phyloP scores from a whole-genome alignment of 2,888 invertebrate species.

The Hypolimnas misippus region DNA sequence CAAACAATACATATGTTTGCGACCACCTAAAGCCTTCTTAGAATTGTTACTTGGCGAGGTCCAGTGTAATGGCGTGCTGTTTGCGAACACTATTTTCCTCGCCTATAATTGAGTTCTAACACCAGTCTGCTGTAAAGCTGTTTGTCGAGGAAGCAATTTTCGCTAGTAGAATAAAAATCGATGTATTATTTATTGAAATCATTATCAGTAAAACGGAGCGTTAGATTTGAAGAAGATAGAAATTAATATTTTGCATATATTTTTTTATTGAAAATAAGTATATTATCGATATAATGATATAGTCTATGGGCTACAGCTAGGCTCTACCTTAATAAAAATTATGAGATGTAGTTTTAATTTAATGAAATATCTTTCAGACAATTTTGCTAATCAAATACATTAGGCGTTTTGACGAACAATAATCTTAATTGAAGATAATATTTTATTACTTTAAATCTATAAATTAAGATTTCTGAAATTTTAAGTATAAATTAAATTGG shows the following conservation, averaged over 20 bases:
- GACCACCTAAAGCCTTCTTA: conserved; percentile 78
- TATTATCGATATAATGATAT: no score
- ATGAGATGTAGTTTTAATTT: not conserved
- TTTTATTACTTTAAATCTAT: no score
- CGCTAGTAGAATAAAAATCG: conserved; percentile 43
- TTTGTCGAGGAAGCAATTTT: conserved; percentile 60
- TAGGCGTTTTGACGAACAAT: not conserved
- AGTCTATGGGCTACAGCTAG: no score
- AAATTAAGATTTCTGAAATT: no score
- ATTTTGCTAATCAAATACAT: not conserved
- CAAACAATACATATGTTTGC: conserved; percentile 77
- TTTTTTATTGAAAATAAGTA: no score
- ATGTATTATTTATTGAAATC: conserved; percentile 48
- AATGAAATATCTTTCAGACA: not conserved
- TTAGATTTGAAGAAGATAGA: not conserved
- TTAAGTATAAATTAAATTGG: no score
- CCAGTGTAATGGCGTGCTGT: conserved; percentile 52
- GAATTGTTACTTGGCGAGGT: conserved; percentile 50
- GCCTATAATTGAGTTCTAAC: conserved; percentile 46
- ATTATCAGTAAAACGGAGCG: no score
- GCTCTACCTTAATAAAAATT: no score
- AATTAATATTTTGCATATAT: no score
- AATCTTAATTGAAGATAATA: no score
- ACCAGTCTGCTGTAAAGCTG: conserved; percentile 50
- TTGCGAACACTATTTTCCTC: conserved; percentile 54